These are phyloP conservation scores for Eristalis pertinax DNA, from an alignment of 2,888 invertebrate species.

Conservation along the genomic window DNA sequence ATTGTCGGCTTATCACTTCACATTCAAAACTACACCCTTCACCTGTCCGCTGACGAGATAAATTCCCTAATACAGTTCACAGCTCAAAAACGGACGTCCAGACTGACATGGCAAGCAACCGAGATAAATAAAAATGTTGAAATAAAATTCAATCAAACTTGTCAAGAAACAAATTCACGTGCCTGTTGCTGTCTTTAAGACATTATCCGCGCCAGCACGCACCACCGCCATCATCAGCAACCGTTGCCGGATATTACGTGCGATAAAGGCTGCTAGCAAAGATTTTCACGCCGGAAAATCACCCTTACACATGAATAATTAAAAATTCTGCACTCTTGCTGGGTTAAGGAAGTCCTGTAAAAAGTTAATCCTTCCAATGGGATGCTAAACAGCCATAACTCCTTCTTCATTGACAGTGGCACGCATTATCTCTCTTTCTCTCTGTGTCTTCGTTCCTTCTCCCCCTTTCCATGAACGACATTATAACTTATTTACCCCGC, in stretches of 20 bases:
- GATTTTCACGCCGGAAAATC: background rate
- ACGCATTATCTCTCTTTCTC: background rate
- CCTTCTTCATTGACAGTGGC: constrained; percentile 1
- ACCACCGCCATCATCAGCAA: too few relatives aligned
- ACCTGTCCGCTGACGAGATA: background rate
- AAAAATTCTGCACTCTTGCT: constrained; percentile 4
- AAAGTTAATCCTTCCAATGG: constrained; percentile 5
- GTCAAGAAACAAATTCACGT: background rate
- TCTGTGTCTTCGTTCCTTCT: background rate
- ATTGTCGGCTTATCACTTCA: background rate
- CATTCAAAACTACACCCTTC: background rate
- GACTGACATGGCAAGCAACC: background rate
- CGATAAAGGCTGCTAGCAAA: background rate
- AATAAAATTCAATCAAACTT: background rate
- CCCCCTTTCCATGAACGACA: background rate
- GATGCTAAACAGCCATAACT: constrained; percentile 10
- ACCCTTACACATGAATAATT: constrained; percentile 20
- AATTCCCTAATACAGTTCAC: background rate
- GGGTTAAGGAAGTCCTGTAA: background rate
- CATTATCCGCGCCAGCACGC: background rate
- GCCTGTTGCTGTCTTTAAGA: constrained; percentile 1
- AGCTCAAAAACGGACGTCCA: background rate
- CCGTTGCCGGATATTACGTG: background rate
- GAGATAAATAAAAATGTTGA: background rate
- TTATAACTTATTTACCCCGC: constrained; percentile 25